A percentile compares a stretch with the other conserved stretches of the same genome.
These are phyloP conservation scores for Synchiropus splendidus DNA, from an alignment of 2,113 vertebrate species.

Conservation along the genomic window DNA sequence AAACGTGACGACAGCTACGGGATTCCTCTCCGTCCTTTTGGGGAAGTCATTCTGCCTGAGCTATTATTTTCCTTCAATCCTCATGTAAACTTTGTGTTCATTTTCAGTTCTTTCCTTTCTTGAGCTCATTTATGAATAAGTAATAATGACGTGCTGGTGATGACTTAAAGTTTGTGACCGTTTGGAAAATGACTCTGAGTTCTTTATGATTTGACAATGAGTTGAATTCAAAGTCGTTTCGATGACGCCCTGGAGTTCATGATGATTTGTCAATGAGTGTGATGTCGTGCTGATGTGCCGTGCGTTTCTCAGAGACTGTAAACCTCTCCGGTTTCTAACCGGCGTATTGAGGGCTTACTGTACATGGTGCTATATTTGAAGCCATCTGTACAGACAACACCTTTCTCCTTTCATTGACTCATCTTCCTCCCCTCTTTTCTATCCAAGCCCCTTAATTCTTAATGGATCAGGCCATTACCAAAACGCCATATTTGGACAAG, in stretches of 20 bases:
- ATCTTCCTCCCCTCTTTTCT: conserved; percentile 12
- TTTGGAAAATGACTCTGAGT: conserved; percentile 38
- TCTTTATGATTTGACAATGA: conserved; percentile 56
- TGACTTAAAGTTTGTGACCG: conserved; percentile 38
- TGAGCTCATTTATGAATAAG: conserved; percentile 41
- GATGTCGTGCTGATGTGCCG: conserved; percentile 49
- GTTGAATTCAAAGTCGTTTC: conserved; percentile 35
- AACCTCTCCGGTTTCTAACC: conserved; percentile 45
- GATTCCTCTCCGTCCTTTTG: conserved; percentile 2
- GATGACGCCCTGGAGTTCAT: conserved; percentile 32
- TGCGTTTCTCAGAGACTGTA: conserved; percentile 58
- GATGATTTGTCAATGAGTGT: conserved; percentile 57
- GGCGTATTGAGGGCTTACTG: conserved; percentile 56
- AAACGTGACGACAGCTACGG: conserved; percentile 8
- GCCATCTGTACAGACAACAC: conserved; percentile 61
- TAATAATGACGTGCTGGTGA: conserved; percentile 50
- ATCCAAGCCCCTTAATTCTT: conserved; percentile 1
- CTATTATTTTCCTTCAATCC: conserved; percentile 16
- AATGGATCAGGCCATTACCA: too few relatives aligned
- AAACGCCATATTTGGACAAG: too few relatives aligned
- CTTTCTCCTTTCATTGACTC: not conserved
- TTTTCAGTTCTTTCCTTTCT: conserved; percentile 38
- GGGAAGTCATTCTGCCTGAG: conserved; percentile 25
- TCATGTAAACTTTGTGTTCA: conserved; percentile 36
- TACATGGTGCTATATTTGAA: conserved; percentile 63